These are phyloP conservation scores for Blastobasis lacticolella DNA, from an alignment of 2,888 invertebrate species.

Conservation along the genomic window DNA sequence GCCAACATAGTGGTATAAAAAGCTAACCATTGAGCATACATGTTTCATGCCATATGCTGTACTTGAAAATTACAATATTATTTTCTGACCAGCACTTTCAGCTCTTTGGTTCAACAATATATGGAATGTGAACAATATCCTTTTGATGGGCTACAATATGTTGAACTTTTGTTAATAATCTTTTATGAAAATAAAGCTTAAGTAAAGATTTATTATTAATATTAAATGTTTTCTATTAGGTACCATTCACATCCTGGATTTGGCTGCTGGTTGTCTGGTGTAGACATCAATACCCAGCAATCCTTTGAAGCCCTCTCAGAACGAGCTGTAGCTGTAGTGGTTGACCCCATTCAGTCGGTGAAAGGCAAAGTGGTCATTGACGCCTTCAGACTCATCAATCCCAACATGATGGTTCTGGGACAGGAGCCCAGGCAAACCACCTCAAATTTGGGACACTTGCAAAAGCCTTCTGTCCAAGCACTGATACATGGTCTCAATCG, in stretches of 20 bases:
- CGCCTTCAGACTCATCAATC: conserved; percentile 98
- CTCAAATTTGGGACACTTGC: conserved; percentile 97
- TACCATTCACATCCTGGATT: conserved; percentile 99
- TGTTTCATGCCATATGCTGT: too few relatives aligned
- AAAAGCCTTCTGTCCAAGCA: conserved; percentile 99
- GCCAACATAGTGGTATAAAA: background rate
- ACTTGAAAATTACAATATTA: too few relatives aligned
- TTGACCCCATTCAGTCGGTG: conserved; percentile 99
- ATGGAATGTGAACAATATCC: background rate
- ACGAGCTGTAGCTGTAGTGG: conserved; percentile 98
- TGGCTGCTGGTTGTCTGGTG: conserved; percentile 99
- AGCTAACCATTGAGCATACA: too few relatives aligned
- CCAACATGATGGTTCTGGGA: conserved; percentile 98
- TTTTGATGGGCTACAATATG: background rate
- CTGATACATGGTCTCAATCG: conserved; percentile 98
- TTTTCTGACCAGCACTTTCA: background rate
- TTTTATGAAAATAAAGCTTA: background rate
- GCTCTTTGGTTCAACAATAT: background rate
- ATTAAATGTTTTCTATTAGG: conserved; percentile 39
- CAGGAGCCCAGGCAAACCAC: conserved; percentile 99
- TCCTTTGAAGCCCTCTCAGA: conserved; percentile 99
- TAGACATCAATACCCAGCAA: conserved; percentile 99
- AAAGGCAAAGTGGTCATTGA: conserved; percentile 99
- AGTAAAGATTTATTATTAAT: background rate
- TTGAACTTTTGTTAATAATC: background rate